Evolutionary conservation across 2,797 vertebrate species (phyloP).

Genomic region (Leuciscus waleckii): DNA sequence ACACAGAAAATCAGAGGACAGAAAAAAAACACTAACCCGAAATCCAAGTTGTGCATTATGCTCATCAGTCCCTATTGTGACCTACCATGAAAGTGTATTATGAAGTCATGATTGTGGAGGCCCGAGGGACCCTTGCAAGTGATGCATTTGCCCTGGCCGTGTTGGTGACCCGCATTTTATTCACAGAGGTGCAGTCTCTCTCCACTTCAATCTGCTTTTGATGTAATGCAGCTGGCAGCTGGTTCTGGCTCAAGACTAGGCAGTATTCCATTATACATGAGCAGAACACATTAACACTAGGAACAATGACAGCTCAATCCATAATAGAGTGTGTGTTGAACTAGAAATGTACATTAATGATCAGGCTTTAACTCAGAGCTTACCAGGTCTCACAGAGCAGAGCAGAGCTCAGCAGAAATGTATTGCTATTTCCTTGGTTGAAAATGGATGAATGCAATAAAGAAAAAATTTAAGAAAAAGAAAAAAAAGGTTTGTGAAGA

Average conservation of each 20-base stretch:
- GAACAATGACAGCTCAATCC: slow-evolving; percentile 58
- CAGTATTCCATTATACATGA: slow-evolving; percentile 55
- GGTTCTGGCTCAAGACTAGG: slow-evolving; percentile 32
- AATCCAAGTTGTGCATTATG: background rate
- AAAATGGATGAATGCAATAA: background rate
- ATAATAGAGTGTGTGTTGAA: slow-evolving; percentile 53
- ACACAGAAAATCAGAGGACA: background rate
- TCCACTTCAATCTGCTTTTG: slow-evolving; percentile 47
- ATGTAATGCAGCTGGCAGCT: slow-evolving; percentile 54
- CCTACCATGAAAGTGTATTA: background rate
- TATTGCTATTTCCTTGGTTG: background rate
- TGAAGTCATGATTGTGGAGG: slow-evolving; percentile 33
- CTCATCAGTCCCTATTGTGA: slow-evolving; percentile 28
- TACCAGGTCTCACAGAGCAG: background rate
- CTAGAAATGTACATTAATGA: slow-evolving; percentile 53
- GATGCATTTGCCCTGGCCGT: slow-evolving; percentile 29
- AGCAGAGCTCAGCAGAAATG: background rate
- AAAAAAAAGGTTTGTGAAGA: background rate
- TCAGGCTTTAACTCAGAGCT: slow-evolving; percentile 38
- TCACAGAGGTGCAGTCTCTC: slow-evolving; percentile 31
- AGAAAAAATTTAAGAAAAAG: background rate
- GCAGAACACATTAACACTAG: slow-evolving; percentile 53
- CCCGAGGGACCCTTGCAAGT: background rate
- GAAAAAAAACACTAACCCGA: slow-evolving; percentile 23
- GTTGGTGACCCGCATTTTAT: slow-evolving; percentile 38